Evolutionary conservation across 92 coral and sea anemone species (phyloP).

Genomic region (Porites evermanni): DNA sequence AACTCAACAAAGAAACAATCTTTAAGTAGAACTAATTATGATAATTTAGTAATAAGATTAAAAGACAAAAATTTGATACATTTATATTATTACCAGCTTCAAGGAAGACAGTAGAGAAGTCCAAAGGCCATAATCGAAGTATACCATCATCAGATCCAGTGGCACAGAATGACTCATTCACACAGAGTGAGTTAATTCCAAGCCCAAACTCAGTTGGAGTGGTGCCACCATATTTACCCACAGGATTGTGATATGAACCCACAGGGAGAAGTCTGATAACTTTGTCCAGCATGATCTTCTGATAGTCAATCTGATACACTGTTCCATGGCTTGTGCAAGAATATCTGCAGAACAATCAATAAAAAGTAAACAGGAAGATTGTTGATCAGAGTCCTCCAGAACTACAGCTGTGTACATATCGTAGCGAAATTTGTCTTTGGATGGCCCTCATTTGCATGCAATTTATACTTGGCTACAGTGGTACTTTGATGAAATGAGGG

Average conservation of each 20-base stretch:
- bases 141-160: conserved; percentile 98
- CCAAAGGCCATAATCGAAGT: conserved; percentile 93
- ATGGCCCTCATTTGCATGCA: too few species aligned
- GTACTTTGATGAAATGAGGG: too few species aligned
- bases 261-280: conserved; percentile 90
- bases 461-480: too few species aligned
- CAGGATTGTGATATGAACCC: conserved; percentile 78
- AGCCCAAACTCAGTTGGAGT: conserved; percentile 80
- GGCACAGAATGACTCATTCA: conserved; percentile 93
- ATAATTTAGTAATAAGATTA: too few species aligned
- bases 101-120: conserved; percentile 85
- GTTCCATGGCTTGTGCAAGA: conserved; percentile 84
- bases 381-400: too few species aligned
- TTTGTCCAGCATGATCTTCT: conserved; percentile 79
- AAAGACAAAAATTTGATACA: background rate
- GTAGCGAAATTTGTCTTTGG: too few species aligned
- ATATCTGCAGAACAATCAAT: conserved; percentile 57
- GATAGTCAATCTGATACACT: conserved; percentile 89
- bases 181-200: conserved; percentile 81
- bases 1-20: too few species aligned
- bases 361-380: too few species aligned
- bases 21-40: too few species aligned
- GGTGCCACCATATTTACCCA: conserved; percentile 70
- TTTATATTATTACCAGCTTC: conserved; percentile 83
- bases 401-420: too few species aligned